phyloP scores from a whole-genome alignment of 35 echinoderm and acorn worm species.

The Stichopus chloronotus region DNA sequence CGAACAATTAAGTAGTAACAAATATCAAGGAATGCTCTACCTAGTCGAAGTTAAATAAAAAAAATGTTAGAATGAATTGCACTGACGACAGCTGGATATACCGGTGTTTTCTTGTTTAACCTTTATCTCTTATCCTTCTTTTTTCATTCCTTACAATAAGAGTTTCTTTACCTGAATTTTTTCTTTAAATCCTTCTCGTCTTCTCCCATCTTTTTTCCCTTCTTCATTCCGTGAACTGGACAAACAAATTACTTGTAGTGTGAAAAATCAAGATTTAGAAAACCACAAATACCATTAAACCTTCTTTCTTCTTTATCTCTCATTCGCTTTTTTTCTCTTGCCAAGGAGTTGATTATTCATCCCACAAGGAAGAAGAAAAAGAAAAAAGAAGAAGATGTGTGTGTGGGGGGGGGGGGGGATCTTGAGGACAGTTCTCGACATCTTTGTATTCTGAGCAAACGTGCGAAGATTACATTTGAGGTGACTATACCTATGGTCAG shows the following conservation, averaged over 20 bases:
- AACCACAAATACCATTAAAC: neutral
- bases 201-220: neutral
- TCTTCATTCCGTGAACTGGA: neutral
- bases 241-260: constrained; percentile 4
- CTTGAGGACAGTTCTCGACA: neutral
- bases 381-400: neutral
- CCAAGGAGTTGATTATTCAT: constrained; percentile 4
- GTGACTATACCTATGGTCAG: neutral
- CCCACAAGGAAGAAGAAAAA: neutral
- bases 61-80: no score
- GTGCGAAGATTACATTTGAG: constrained; percentile 21
- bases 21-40: no score
- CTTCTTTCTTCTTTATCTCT: neutral
- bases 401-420: neutral
- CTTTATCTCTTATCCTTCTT: no score
- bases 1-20: no score
- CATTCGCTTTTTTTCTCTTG: neutral
- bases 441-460: neutral
- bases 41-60: no score
- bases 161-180: neutral
- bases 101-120: no score
- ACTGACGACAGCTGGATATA: no score
- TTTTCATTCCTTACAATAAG: no score
- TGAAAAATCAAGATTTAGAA: constrained; percentile 30
- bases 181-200: neutral